Evolutionary conservation across 2,888 invertebrate genomes (phyloP), one percentile per base, ranked within the genome.

Genomic region (Leistus spinibarbis): DNA sequence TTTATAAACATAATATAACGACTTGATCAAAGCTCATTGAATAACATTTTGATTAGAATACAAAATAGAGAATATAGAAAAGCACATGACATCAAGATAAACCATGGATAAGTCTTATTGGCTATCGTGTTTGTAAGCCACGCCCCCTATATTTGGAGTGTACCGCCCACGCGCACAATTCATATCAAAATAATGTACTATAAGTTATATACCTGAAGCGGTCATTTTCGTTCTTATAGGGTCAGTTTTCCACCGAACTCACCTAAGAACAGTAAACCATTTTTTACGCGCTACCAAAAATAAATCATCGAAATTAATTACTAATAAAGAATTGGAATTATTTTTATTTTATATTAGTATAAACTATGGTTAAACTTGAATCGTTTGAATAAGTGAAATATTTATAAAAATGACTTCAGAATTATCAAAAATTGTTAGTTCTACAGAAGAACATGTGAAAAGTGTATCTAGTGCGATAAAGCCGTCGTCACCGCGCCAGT

Each of bases 401-500:
- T 22, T 3, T 19, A 20, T 40, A 54, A 64, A 56, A n/a, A 73
- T 73, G 73, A 54, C 67, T 67, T 57, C 66, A 16, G 72, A 72
- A 57, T 66, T 66, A 19, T 23, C 22, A 16, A 54, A 19, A 24
- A 73, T 20, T 73, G 40, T 57, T 17, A 27, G 57, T 66, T 22
- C 57, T 62, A 20, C 24, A 7, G 72, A 56, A 27, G 57, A 40
- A 20, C n/a, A 13, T 19, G 23, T 23, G 22, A 60, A 10, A 5
- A 71, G 54, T 71, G 71, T 40, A 2, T 19, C 56, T 19, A 65
- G 65, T 65, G 7, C 24, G 19, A 24, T 24, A 23, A 73, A 86
- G 76, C 94, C 94, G 0, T 94, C 93, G 9, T 93, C 93, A 0
- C 94, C 94, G 73, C 88, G 94, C 24, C 91, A 92, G 81, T 95